Evolutionary conservation across 2,113 vertebrate species (phyloP).

Genomic region (Bufo gargarizans): DNA sequence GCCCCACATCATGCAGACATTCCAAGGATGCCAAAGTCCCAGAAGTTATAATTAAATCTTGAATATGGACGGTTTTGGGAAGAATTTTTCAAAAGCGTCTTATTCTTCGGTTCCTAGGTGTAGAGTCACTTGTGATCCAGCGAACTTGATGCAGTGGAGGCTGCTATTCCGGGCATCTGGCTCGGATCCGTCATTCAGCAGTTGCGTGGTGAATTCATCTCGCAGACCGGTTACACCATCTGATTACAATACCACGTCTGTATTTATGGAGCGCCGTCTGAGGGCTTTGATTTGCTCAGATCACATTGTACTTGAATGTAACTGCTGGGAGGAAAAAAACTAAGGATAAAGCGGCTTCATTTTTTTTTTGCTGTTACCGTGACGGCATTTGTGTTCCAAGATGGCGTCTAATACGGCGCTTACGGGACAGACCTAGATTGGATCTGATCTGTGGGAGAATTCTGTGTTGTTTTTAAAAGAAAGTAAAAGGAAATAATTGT

Average conservation of each 20-base stretch:
- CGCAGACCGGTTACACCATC: not conserved
- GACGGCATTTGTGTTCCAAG: not conserved
- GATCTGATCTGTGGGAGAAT: not conserved
- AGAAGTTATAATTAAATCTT: not conserved
- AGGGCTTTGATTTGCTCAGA: not conserved
- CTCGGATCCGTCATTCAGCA: constrained; percentile 9
- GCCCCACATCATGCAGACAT: not conserved
- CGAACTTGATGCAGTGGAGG: not conserved
- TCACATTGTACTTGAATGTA: not conserved
- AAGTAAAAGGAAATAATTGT: too few relatives aligned
- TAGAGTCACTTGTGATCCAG: constrained; percentile 1
- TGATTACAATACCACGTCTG: constrained; percentile 7
- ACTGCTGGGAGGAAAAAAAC: not conserved
- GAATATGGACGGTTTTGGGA: not conserved
- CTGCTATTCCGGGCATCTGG: not conserved
- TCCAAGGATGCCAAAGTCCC: not conserved
- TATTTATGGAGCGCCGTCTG: not conserved
- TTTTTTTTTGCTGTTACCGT: not conserved
- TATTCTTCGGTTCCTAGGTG: not conserved
- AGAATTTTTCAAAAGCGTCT: not conserved
- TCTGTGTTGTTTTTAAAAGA: not conserved
- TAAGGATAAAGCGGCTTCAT: not conserved
- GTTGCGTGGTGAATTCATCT: not conserved
- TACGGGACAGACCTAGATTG: not conserved
- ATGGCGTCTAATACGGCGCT: not conserved